Evolutionary conservation across 2,888 invertebrate genomes (phyloP).

Genomic region (Elmis aenea): DNA sequence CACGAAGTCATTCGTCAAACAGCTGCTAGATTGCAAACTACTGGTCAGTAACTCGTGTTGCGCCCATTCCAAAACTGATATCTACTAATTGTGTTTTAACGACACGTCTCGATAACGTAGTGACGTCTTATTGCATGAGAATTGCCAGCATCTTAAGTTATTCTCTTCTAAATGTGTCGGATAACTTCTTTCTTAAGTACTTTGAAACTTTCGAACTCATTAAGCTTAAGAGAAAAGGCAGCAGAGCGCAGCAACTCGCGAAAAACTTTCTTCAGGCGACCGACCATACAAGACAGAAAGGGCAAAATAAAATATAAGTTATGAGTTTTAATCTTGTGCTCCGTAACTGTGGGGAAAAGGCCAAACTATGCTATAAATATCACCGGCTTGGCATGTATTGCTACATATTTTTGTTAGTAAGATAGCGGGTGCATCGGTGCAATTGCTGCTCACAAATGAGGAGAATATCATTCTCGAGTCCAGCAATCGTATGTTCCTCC

Average conservation of each 20-base stretch:
- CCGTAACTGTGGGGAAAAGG: slow-evolving; percentile 40
- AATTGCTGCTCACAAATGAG: slow-evolving; percentile 24
- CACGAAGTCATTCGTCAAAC: too few species aligned
- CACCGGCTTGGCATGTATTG: slow-evolving; percentile 40
- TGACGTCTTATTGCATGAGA: too few species aligned
- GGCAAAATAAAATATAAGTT: slow-evolving; percentile 48
- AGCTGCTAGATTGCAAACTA: too few species aligned
- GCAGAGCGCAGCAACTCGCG: slow-evolving; percentile 32
- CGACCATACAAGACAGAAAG: slow-evolving; percentile 36
- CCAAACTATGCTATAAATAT: slow-evolving; percentile 43
- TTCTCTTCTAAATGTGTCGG: slow-evolving; percentile 29
- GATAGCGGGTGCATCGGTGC: slow-evolving; percentile 37
- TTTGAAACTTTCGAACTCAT: slow-evolving; percentile 34
- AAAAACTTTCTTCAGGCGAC: slow-evolving; percentile 32
- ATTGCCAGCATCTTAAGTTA: too few species aligned
- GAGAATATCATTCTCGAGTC: slow-evolving; percentile 8
- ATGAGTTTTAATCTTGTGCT: slow-evolving; percentile 48
- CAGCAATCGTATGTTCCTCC: slow-evolving; percentile 2
- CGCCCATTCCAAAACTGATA: too few species aligned
- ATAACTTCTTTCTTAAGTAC: slow-evolving; percentile 26
- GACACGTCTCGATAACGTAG: too few species aligned
- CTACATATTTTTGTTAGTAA: slow-evolving; percentile 43
- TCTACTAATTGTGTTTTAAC: too few species aligned
- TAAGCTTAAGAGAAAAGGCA: slow-evolving; percentile 38
- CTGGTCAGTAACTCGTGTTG: too few species aligned